Conservation (phyloP, 2,797 vertebrate species). For the Limosa lapponica region DNA sequence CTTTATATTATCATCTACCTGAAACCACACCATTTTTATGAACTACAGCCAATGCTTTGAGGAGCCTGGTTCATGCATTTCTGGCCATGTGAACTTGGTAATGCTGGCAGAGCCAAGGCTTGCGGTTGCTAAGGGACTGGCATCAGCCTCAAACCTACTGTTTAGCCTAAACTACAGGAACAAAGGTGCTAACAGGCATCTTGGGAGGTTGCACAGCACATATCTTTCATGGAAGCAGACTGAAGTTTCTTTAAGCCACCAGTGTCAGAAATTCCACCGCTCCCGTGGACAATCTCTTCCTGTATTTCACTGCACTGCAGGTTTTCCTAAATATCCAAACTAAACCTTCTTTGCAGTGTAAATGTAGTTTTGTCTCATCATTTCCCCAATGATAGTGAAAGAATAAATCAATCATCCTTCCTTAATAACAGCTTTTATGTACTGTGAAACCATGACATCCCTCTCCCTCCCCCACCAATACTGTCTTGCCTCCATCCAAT, state of each 20-base stretch:
- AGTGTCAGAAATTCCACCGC: not conserved
- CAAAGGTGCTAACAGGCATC: not conserved
- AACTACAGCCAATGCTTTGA: not conserved
- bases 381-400: not conserved
- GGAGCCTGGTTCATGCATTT: not conserved
- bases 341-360: not conserved
- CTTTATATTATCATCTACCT: not conserved
- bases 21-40: not conserved
- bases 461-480: not conserved
- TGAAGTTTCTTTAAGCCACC: not conserved
- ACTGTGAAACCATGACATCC: conserved; percentile 10
- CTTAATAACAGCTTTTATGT: conserved; percentile 42
- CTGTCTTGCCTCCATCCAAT: conserved; percentile 23
- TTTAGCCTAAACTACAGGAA: not conserved
- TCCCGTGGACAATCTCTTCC: not conserved
- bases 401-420: conserved; percentile 39
- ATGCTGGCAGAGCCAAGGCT: not conserved
- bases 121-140: not conserved
- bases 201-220: not conserved
- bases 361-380: not conserved
- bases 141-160: not conserved
- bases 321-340: not conserved
- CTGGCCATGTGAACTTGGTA: not conserved
- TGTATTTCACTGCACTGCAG: not conserved
- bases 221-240: not conserved